Evolutionary conservation across 2,888 invertebrate species (phyloP).

Genomic region (Xanthia icteritia): DNA sequence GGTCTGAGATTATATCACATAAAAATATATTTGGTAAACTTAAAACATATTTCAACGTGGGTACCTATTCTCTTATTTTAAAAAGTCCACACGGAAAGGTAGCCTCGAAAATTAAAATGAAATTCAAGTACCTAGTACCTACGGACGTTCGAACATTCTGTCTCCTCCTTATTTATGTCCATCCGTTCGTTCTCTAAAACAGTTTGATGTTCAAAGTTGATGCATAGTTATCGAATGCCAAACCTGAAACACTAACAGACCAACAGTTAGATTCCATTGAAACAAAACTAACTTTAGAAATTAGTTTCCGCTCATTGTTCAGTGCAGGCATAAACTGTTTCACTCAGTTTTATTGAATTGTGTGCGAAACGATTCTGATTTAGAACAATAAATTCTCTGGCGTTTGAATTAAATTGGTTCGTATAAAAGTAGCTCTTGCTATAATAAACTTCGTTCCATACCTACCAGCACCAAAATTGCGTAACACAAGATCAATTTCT

Average conservation of each 20-base stretch:
- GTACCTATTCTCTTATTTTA: too few species aligned
- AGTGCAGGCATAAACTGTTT: conserved; percentile 38
- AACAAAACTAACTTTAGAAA: conserved; percentile 56
- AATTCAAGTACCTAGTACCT: too few species aligned
- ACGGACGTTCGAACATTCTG: background rate
- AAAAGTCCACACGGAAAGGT: too few species aligned
- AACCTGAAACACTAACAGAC: conserved; percentile 40
- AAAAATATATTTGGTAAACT: too few species aligned
- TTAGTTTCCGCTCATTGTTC: conserved; percentile 61
- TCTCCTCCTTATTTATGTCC: background rate
- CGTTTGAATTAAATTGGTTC: conserved; percentile 33
- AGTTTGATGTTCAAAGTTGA: conserved; percentile 53
- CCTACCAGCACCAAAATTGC: too few species aligned
- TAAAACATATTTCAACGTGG: too few species aligned
- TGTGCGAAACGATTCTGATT: conserved; percentile 49
- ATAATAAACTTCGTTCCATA: too few species aligned
- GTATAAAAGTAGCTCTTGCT: background rate
- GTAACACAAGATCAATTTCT: too few species aligned
- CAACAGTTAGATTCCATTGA: conserved; percentile 45
- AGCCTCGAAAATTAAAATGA: too few species aligned
- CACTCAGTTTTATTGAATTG: conserved; percentile 42
- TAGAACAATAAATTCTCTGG: conserved; percentile 33
- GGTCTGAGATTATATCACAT: too few species aligned
- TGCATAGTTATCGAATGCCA: conserved; percentile 50
- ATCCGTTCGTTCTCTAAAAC: background rate